phyloP scores from a whole-genome alignment of 2,888 invertebrate genomes.

The Eutolmus rufibarbis region DNA sequence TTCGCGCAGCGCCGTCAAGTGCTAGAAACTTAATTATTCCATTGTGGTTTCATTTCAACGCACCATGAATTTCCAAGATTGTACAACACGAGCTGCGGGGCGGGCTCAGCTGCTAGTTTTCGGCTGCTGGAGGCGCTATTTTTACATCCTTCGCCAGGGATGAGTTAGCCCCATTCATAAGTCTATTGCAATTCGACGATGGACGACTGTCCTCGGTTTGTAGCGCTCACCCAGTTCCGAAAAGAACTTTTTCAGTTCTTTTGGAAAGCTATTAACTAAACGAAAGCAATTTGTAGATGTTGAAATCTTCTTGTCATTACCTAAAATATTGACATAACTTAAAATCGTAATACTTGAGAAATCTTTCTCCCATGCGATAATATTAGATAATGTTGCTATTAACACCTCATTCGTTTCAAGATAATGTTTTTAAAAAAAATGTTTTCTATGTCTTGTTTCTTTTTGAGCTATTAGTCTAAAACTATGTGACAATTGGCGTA shows the following conservation, averaged over 20 bases:
- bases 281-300: not conserved
- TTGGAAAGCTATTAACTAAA: not conserved
- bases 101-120: not conserved
- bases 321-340: not conserved
- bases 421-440: not conserved
- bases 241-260: not conserved
- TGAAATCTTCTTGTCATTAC: not conserved
- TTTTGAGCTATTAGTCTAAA: not conserved
- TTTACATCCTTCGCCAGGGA: not conserved
- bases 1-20: not conserved
- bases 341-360: not conserved
- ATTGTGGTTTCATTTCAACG: slow-evolving; percentile 45
- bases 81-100: slow-evolving; percentile 5
- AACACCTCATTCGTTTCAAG: not conserved
- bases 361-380: not conserved
- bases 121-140: not conserved
- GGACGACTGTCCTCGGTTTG: not conserved
- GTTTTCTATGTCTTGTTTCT: not conserved
- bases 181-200: slow-evolving; percentile 23
- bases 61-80: slow-evolving; percentile 42
- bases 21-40: slow-evolving; percentile 45
- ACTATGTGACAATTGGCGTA: not conserved
- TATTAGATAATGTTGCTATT: not conserved
- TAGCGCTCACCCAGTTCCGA: not conserved
- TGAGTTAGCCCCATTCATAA: slow-evolving; percentile 12